Conservation (phyloP, 2,888 invertebrate species). For the Ectobius pallidus region DNA sequence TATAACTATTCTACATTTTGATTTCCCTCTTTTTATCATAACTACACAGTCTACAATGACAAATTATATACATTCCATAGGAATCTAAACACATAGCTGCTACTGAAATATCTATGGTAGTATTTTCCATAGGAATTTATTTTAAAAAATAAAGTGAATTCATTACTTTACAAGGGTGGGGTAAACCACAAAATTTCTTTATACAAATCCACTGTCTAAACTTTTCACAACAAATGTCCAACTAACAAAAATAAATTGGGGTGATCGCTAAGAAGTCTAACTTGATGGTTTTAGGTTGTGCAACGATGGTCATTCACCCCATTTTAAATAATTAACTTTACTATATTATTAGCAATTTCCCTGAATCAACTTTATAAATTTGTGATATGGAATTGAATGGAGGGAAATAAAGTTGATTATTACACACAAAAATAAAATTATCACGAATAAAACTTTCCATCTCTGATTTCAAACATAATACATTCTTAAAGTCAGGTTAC, state of each 20-base stretch:
- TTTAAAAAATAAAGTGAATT: constrained; percentile 6
- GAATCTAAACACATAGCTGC: constrained; percentile 11
- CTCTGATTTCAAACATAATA: too few relatives aligned
- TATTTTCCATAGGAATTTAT: not conserved
- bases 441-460: not conserved
- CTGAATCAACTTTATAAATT: constrained; percentile 11
- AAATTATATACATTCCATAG: not conserved
- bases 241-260: not conserved
- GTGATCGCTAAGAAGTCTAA: not conserved
- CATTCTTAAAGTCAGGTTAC: too few relatives aligned
- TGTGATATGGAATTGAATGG: constrained; percentile 22
- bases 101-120: not conserved
- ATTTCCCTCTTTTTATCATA: not conserved
- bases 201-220: constrained; percentile 7
- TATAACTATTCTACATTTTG: constrained; percentile 19
- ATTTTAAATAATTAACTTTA: not conserved
- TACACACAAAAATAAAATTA: not conserved
- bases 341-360: constrained; percentile 4
- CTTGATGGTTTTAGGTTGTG: not conserved
- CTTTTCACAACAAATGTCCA: not conserved
- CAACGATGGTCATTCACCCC: not conserved
- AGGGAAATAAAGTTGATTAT: constrained; percentile 11
- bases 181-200: not conserved
- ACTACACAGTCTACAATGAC: not conserved
- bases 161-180: not conserved